Evolutionary conservation across 2,113 vertebrate species (phyloP), one percentile per base, ranked within the genome.

Genomic region (Ammodytes dubius): DNA sequence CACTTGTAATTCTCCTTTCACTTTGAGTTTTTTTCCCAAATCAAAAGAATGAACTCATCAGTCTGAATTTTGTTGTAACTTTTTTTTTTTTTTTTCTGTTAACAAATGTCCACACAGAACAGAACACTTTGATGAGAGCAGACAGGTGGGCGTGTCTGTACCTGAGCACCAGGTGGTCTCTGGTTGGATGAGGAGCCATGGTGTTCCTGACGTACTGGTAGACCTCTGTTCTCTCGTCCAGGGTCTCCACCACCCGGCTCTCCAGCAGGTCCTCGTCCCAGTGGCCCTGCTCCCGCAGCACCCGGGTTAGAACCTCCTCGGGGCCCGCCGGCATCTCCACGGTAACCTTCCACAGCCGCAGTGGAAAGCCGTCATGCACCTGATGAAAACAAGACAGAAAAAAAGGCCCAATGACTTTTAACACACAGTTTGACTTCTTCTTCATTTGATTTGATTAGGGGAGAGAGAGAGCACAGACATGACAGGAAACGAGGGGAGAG

Each of bases 221-320:
- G 84, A 99, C 89, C 78, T 99, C 98, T 0, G 96, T 97, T 73
- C 95, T 96, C 56, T 95, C 94, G 81, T 98, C 97, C 58, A 99
- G 89, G 2, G 93, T 95, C 83, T 99, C 97, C 7, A 98, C 94
- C 6, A 98, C 94, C 54, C 97, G 96, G 94, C 96, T 96, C 85
- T 99, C 97, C 50, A 98, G 89, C 64, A 99, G 96, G 87, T 99
- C 98, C 77, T 98, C 97, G 0, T 99, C 98, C 98, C 98, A 99
- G 45, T 96, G 95, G 53, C 96, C 96, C 54, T 98, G 97, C 89
- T 99, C 98, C 77, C 97, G 93, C 70, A 99, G 92, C 56, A 99
- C 89, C 1, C 97, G 94, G 3, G 96, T 96, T 91, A 99, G 81
- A 9, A 99, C 96, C 42, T 99, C 97, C 0, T 97, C 96, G 0